Percentiles rank a stretch among this genome's conserved stretches.
These are phyloP conservation scores for Anagyrus pseudococci DNA, from an alignment of 2,888 invertebrate genomes.

Conservation along the genomic window DNA sequence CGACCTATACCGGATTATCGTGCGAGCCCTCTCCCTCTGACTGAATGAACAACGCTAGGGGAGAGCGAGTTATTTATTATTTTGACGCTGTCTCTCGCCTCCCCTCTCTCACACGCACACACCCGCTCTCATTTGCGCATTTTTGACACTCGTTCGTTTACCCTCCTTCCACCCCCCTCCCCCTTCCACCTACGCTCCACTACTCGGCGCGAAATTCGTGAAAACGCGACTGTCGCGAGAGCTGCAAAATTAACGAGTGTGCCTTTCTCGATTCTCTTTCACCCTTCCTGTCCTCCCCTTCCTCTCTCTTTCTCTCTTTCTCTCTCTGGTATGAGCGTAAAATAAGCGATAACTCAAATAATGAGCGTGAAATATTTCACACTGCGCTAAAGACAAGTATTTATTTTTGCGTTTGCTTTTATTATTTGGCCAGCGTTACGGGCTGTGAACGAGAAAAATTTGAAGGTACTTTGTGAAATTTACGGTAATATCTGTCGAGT, in stretches of 20 bases:
- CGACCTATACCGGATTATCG: not conserved
- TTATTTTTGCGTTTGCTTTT: too few relatives aligned
- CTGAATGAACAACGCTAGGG: slow-evolving; percentile 2
- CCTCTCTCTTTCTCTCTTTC: not conserved
- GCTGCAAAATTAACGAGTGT: slow-evolving; percentile 10
- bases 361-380: too few relatives aligned
- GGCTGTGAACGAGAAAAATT: too few relatives aligned
- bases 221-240: not conserved
- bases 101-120: not conserved
- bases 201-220: too few relatives aligned
- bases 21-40: not conserved
- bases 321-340: not conserved
- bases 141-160: slow-evolving; percentile 19
- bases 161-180: too few relatives aligned
- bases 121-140: slow-evolving; percentile 28
- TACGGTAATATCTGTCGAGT: too few relatives aligned
- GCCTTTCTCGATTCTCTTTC: not conserved
- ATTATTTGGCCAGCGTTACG: too few relatives aligned
- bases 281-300: not conserved
- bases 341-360: too few relatives aligned
- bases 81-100: slow-evolving; percentile 4
- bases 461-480: too few relatives aligned
- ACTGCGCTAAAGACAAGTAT: too few relatives aligned
- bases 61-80: slow-evolving; percentile 21
- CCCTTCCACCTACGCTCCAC: too few relatives aligned